phyloP scores from a whole-genome alignment of 2,888 invertebrate species.

The Aphodius granarius region DNA sequence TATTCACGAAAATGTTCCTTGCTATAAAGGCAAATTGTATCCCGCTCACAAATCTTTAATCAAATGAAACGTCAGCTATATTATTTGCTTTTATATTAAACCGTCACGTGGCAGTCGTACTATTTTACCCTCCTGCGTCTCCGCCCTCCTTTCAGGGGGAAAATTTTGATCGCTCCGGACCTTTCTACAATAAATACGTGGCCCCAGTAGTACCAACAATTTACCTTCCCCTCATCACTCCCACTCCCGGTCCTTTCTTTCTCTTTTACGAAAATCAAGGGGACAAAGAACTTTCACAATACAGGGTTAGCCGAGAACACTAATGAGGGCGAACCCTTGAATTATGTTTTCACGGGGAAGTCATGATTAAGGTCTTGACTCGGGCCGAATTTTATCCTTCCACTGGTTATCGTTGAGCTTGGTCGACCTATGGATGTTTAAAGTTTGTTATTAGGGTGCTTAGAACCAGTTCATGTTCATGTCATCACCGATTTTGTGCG shows the following conservation, averaged over 20 bases:
- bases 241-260: background rate
- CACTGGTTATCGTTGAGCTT: background rate
- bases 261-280: background rate
- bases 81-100: background rate
- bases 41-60: background rate
- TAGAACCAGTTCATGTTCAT: background rate
- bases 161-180: background rate
- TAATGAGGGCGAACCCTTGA: background rate
- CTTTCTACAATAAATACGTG: background rate
- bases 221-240: background rate
- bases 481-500: background rate
- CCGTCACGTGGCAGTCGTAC: background rate
- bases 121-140: background rate
- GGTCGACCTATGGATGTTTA: background rate
- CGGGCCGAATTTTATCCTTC: background rate
- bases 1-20: no score
- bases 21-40: background rate
- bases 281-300: background rate
- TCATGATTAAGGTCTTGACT: background rate
- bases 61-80: background rate
- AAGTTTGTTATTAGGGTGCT: background rate
- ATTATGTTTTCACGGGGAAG: background rate
- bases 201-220: background rate
- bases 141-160: background rate
- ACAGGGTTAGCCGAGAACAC: background rate